Evolutionary conservation across 2,797 vertebrate genomes (phyloP), one percentile per base, ranked within the genome.

Genomic region (Loriculus beryllinus): DNA sequence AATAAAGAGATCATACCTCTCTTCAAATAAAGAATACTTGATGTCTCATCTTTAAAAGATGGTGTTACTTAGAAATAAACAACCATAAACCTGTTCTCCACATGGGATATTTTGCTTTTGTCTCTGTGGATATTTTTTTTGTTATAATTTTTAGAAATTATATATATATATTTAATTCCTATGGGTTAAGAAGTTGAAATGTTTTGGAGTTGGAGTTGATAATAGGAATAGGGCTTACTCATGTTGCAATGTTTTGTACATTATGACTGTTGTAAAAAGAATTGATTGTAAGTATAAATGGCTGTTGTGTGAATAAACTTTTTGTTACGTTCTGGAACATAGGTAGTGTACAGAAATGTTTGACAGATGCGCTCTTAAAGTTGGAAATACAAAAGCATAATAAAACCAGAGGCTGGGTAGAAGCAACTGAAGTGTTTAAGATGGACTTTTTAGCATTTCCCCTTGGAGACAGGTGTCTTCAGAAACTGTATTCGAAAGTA

Each of bases 291-390:
- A 96, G 95, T 95, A 97, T 91, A 90, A 96, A 93, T 96, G 97
- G 93, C 78, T 97, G 83, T 97, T 97, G 87, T 93, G 95, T 95
- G 91, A 97, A 97, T 97, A 97, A 97, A 97, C 81, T 95, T 94
- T 97, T 97, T 97, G 85, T 97, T 97, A 97, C 82, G 2, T 97
- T 96, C 88, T 97, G 95, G 70, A 97, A 95, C 52, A 65, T 82
- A 95, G 94, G 47, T 95, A 90, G 92, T 96, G 80, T 95, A 68
- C 74, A 93, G 51, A 96, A 92, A 65, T 96, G 77, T 92, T 91
- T 97, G 63, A 88, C 88, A 96, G 68, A 26, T 70, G 54, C 23
- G 14, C 54, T 62, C 70, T 77, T 85, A 83, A 94, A 88, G 45
- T 29, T 69, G 12, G 62, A 88, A 63, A 25, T 72, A 28, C 51